A percentile compares a stretch with the other conserved stretches of the same genome.
Evolutionary conservation across 2,797 vertebrate genomes (phyloP).

Genomic region (Sebastes trivittatus): DNA sequence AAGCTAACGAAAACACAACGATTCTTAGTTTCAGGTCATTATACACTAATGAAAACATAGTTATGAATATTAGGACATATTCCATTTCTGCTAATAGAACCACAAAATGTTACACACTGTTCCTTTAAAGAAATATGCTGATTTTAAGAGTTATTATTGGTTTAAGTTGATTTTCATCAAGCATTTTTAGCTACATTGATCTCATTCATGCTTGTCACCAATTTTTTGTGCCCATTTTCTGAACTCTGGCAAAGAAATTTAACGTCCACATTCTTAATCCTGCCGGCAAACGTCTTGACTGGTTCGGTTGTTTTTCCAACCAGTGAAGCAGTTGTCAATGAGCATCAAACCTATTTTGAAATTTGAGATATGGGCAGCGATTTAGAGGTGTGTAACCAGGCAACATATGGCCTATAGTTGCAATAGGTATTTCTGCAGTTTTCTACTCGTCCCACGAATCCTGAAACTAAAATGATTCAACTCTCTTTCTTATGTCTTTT

Average conservation of each 20-base stretch:
- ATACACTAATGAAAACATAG: too few species aligned
- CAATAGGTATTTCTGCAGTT: not conserved
- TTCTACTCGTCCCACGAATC: not conserved
- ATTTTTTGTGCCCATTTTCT: not conserved
- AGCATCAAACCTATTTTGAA: not conserved
- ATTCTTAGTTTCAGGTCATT: too few species aligned
- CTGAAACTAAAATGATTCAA: not conserved
- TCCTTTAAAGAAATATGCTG: not conserved
- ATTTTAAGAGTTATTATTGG: not conserved
- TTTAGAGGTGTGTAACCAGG: not conserved
- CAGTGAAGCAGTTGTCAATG: not conserved
- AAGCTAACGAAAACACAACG: accelerated
- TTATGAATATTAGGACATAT: too few species aligned
- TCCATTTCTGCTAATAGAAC: too few species aligned
- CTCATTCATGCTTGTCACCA: not conserved
- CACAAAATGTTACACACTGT: too few species aligned
- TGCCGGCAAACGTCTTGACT: not conserved
- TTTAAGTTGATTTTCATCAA: not conserved
- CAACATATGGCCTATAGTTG: accelerated
- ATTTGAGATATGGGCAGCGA: not conserved
- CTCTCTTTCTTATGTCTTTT: not conserved
- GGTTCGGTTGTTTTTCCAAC: not conserved
- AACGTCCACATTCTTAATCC: not conserved
- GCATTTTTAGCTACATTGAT: not conserved
- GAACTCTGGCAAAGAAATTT: not conserved